phyloP scores from a whole-genome alignment of 2,888 invertebrate genomes.

The Sarcophaga subvicina region DNA sequence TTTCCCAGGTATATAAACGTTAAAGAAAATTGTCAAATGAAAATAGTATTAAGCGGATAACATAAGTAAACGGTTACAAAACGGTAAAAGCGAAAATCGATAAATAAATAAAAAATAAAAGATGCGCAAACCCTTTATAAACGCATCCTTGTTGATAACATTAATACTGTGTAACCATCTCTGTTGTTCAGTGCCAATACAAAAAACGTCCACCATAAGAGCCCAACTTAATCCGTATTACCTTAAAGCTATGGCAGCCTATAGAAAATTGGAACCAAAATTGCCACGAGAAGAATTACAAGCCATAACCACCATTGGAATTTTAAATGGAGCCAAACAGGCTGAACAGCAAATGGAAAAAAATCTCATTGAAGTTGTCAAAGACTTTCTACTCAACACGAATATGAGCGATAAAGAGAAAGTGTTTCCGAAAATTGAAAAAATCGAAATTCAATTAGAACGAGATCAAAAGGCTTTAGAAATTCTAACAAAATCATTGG shows the following conservation, averaged over 20 bases:
- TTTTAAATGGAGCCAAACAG: conserved; percentile 78
- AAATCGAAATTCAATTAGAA: conserved; percentile 77
- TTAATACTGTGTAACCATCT: conserved; percentile 60
- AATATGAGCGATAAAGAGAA: conserved; percentile 70
- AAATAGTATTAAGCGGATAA: conserved; percentile 58
- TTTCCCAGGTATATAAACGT: conserved; percentile 53
- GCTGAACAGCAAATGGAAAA: conserved; percentile 78
- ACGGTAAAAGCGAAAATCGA: conserved; percentile 54
- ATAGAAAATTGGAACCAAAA: conserved; percentile 76
- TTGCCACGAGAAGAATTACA: conserved; percentile 76
- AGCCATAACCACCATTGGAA: conserved; percentile 77
- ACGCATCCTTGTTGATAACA: conserved; percentile 39
- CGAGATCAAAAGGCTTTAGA: conserved; percentile 78
- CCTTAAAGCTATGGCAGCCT: conserved; percentile 76
- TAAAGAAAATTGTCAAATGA: conserved; percentile 22
- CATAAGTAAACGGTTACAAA: conserved; percentile 35
- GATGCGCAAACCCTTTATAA: conserved; percentile 67
- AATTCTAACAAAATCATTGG: conserved; percentile 77
- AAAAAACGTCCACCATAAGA: conserved; percentile 55
- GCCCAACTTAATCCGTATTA: conserved; percentile 76
- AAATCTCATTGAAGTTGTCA: conserved; percentile 75
- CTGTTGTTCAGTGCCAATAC: conserved; percentile 66
- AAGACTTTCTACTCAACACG: conserved; percentile 76
- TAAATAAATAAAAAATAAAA: neutral
- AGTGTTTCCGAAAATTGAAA: conserved; percentile 74